Percentiles rank a stretch among this genome's conserved stretches.
These are phyloP conservation scores for Cryptomyrus ogoouensis DNA, from an alignment of 2,113 vertebrate genomes.

Conservation along the genomic window DNA sequence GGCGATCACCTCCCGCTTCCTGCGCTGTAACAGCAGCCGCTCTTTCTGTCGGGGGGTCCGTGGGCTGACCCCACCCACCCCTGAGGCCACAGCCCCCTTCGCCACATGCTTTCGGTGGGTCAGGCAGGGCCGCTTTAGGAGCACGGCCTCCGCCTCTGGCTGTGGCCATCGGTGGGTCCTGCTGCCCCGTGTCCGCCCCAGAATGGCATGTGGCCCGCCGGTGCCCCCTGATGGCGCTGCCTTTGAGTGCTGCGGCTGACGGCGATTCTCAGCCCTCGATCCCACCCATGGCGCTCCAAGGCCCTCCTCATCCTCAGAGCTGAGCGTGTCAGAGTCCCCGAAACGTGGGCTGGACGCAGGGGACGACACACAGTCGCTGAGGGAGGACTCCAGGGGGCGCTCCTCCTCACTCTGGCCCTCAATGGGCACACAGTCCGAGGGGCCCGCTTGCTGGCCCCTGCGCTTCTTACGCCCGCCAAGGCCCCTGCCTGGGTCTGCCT, in stretches of 20 bases:
- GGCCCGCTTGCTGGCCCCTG: constrained; percentile 95
- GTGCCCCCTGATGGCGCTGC: background rate
- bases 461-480: constrained; percentile 82
- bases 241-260: background rate
- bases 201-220: constrained; percentile 46
- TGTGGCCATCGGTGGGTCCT: constrained; percentile 86
- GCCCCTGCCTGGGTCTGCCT: constrained; percentile 72
- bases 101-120: constrained; percentile 85
- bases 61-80: constrained; percentile 48
- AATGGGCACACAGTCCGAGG: constrained; percentile 82
- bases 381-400: constrained; percentile 81
- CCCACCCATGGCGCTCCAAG: constrained; percentile 22
- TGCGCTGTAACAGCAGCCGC: constrained; percentile 84
- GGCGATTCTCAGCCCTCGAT: constrained; percentile 17
- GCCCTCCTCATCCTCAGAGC: constrained; percentile 82
- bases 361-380: constrained; percentile 92
- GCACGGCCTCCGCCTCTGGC: constrained; percentile 77
- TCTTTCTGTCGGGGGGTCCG: constrained; percentile 93
- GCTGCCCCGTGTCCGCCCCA: constrained; percentile 74
- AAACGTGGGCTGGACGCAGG: constrained; percentile 92
- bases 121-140: constrained; percentile 88
- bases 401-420: constrained; percentile 76
- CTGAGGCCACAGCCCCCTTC: constrained; percentile 52
- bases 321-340: constrained; percentile 92
- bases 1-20: constrained; percentile 87